Evolutionary conservation across 1,140 invertebrate species (phyloP).

Genomic region (Metopolophium dirhodum): DNA sequence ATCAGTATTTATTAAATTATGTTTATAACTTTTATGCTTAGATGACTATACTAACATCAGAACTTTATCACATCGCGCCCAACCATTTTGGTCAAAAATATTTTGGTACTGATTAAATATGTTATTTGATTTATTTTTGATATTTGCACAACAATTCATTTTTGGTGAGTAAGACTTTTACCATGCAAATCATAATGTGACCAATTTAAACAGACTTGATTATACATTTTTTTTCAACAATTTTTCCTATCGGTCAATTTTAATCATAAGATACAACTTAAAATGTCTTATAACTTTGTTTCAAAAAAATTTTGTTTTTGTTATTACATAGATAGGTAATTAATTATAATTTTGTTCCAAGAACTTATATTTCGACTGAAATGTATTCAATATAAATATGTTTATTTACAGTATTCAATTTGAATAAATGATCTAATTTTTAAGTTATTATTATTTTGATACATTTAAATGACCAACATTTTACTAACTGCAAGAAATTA

Average conservation of each 20-base stretch:
- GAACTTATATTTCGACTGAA: conserved; percentile 7
- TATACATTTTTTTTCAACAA: not conserved
- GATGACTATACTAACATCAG: conserved; percentile 94
- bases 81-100: conserved; percentile 99
- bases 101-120: conserved; percentile 90
- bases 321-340: conserved; percentile 10
- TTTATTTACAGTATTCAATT: conserved; percentile 12
- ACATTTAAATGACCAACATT: not conserved
- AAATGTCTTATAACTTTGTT: not conserved
- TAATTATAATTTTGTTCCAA: conserved; percentile 3
- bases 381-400: conserved; percentile 20
- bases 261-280: conserved; percentile 22
- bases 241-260: conserved; percentile 26
- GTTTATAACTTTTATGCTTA: conserved; percentile 62
- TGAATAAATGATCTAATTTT: conserved; percentile 37
- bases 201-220: conserved; percentile 29
- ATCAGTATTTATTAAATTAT: conserved; percentile 35
- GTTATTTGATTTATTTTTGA: conserved; percentile 28
- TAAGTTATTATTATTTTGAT: not conserved
- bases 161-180: conserved; percentile 13
- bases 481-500: not conserved
- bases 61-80: conserved; percentile 92
- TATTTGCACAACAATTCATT: not conserved
- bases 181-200: not conserved
- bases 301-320: conserved; percentile 12